These are phyloP conservation scores for Plebejus argus DNA, from an alignment of 2,888 invertebrate genomes.

Conservation along the genomic window DNA sequence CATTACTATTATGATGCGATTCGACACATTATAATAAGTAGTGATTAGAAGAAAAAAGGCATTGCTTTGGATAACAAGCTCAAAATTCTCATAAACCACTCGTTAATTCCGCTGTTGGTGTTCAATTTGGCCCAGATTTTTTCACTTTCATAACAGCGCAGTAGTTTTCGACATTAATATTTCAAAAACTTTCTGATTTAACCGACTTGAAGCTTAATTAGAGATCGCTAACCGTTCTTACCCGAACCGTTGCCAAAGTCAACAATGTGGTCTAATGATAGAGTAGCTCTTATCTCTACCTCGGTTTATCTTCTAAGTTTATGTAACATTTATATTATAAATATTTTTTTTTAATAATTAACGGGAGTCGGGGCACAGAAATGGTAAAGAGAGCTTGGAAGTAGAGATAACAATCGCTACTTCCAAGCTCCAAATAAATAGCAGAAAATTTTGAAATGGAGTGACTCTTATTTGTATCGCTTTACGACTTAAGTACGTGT, in stretches of 20 bases:
- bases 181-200: conserved; percentile 28
- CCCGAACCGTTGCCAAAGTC: neutral
- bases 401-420: too few species aligned
- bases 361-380: neutral
- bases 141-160: conserved; percentile 23
- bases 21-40: too few species aligned
- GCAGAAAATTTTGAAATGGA: too few species aligned
- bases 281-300: neutral
- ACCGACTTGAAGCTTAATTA: conserved; percentile 23
- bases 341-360: neutral
- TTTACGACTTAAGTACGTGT: too few species aligned
- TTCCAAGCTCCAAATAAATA: too few species aligned
- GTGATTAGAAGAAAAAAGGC: neutral
- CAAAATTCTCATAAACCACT: neutral
- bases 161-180: conserved; percentile 22
- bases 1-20: too few species aligned
- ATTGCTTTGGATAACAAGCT: neutral
- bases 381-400: too few species aligned
- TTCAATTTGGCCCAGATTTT: conserved; percentile 24
- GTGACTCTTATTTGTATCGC: too few species aligned
- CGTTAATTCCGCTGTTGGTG: neutral
- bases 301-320: neutral
- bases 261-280: neutral
- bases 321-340: neutral
- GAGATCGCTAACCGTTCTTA: neutral